These are phyloP conservation scores for Brachypodius melanocephalos DNA, from an alignment of 2,113 vertebrate genomes.

Conservation along the genomic window DNA sequence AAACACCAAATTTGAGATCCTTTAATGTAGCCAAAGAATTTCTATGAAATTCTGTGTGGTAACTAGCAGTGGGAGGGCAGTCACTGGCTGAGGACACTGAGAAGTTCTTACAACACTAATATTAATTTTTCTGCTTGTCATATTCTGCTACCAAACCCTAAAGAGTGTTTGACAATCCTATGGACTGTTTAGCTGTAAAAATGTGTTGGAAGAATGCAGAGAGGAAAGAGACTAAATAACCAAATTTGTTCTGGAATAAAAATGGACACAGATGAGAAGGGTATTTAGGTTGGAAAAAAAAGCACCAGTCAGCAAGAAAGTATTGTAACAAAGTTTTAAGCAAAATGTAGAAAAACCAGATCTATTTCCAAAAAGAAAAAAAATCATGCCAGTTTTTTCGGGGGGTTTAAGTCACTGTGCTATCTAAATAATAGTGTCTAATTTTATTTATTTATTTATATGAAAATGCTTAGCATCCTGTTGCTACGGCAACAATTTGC, in stretches of 20 bases:
- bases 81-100: neutral
- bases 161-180: neutral
- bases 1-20: neutral
- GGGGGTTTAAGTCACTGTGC: neutral
- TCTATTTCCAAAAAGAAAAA: neutral
- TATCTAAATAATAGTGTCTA: slow-evolving; percentile 41
- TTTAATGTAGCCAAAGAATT: neutral
- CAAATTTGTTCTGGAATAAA: neutral
- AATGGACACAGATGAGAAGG: neutral
- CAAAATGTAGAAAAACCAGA: neutral
- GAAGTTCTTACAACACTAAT: neutral
- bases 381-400: neutral
- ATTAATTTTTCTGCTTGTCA: neutral
- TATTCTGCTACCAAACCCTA: neutral
- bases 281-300: neutral
- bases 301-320: neutral
- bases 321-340: neutral
- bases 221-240: neutral
- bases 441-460: slow-evolving; percentile 32
- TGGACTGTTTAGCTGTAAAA: neutral
- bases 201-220: neutral
- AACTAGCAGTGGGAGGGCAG: neutral
- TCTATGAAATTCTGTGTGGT: neutral
- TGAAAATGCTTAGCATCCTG: slow-evolving; percentile 37
- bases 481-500: slow-evolving; percentile 63